Evolutionary conservation across 2,797 vertebrate genomes (phyloP).

Genomic region (Amblyraja radiata): DNA sequence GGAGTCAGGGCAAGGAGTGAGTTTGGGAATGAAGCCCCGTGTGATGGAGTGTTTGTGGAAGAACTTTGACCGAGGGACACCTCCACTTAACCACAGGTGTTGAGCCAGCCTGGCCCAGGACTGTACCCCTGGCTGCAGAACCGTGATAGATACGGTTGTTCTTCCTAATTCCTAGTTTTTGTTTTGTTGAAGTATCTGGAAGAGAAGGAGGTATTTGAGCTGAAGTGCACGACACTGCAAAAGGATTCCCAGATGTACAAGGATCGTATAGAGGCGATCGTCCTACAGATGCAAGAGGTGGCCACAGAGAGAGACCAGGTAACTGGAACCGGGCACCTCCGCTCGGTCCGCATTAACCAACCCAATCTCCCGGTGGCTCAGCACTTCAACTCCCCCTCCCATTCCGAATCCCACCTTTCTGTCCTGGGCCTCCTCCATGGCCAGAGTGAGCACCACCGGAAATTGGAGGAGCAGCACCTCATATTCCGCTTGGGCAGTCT

Average conservation of each 20-base stretch:
- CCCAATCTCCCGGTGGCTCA: no score
- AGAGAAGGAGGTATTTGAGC: constrained; percentile 70
- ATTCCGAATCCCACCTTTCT: no score
- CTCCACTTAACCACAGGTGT: not conserved
- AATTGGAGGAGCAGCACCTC: no score
- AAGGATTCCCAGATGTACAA: constrained; percentile 77
- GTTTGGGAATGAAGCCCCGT: not conserved
- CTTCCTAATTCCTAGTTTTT: no score
- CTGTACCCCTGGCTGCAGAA: no score
- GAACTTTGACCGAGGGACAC: not conserved
- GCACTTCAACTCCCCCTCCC: no score
- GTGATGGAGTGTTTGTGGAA: not conserved
- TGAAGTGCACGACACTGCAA: constrained; percentile 65
- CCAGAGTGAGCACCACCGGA: no score
- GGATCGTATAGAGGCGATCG: constrained; percentile 67
- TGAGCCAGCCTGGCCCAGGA: not conserved
- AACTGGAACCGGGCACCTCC: not conserved
- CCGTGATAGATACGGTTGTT: not conserved
- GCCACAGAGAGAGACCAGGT: constrained; percentile 80
- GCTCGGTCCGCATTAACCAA: no score
- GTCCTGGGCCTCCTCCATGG: no score
- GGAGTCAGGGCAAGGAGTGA: not conserved
- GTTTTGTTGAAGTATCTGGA: constrained; percentile 59
- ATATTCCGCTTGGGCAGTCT: no score
- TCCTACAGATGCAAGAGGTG: constrained; percentile 83